These are phyloP conservation scores for Thymelicus lineola DNA, from an alignment of 2,888 invertebrate species.

Conservation along the genomic window DNA sequence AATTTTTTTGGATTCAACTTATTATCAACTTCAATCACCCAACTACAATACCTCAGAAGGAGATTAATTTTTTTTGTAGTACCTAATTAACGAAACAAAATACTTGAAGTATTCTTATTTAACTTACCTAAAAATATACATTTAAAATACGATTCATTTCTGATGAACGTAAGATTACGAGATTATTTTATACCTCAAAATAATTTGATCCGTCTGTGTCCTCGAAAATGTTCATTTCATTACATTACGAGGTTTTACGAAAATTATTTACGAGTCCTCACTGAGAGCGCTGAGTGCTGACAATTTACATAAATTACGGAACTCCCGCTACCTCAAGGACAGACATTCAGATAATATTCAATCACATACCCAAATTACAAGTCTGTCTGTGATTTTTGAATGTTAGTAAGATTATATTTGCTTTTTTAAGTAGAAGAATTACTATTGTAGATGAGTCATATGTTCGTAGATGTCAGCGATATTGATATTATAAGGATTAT, in stretches of 20 bases:
- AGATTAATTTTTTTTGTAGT: neutral
- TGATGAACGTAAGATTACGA: neutral
- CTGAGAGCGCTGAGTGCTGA: slow-evolving; percentile 56
- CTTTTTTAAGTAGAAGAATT: neutral
- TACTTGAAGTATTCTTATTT: neutral
- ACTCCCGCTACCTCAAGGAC: slow-evolving; percentile 62
- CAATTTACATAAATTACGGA: slow-evolving; percentile 76
- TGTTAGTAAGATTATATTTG: neutral
- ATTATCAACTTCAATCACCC: no score
- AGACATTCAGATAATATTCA: slow-evolving; percentile 48
- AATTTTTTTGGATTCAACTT: no score
- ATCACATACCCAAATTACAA: slow-evolving; percentile 12
- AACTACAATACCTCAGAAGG: no score
- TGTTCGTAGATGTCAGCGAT: no score
- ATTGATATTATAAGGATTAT: no score
- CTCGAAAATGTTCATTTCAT: slow-evolving; percentile 54
- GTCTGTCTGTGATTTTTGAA: slow-evolving; percentile 4
- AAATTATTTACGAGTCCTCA: slow-evolving; percentile 71
- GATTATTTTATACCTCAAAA: slow-evolving; percentile 14
- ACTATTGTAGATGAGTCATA: no score
- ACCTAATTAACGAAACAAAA: neutral
- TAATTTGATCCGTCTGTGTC: slow-evolving; percentile 43
- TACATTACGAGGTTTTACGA: slow-evolving; percentile 64
- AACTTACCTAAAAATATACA: neutral
- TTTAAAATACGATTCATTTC: neutral